These are phyloP conservation scores for Oxyura jamaicensis DNA, from an alignment of 2,113 vertebrate species.

Conservation along the genomic window DNA sequence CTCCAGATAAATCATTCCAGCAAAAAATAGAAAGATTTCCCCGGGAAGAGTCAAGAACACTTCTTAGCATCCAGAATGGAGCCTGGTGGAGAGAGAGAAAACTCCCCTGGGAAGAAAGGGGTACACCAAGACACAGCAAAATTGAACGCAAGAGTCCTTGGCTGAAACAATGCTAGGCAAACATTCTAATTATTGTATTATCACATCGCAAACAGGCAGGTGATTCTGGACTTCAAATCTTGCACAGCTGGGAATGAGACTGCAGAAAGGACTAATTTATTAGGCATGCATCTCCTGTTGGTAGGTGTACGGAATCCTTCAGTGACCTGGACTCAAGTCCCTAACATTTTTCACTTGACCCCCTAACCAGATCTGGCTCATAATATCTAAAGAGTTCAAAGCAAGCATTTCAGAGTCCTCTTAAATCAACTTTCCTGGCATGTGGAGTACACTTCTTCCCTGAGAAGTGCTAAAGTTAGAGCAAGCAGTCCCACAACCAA, in stretches of 20 bases:
- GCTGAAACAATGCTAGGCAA: not conserved
- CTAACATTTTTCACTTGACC: not conserved
- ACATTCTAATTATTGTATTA: not conserved
- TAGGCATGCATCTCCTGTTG: not conserved
- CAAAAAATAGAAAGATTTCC: not conserved
- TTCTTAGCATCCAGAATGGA: not conserved
- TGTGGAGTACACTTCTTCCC: conserved; percentile 18
- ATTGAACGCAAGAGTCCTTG: not conserved
- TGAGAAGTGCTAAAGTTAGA: conserved; percentile 17
- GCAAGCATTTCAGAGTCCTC: not conserved
- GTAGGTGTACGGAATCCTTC: not conserved
- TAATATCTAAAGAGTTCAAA: conserved; percentile 28
- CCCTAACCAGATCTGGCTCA: not conserved
- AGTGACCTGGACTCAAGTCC: not conserved
- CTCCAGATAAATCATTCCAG: not conserved
- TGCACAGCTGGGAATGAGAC: not conserved
- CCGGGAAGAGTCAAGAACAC: not conserved
- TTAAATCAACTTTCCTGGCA: not conserved
- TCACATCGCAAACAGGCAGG: not conserved
- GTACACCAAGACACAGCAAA: not conserved
- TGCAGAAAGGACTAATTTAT: not conserved
- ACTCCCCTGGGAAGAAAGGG: not conserved
- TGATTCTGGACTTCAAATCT: not conserved
- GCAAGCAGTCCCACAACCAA: conserved; percentile 7
- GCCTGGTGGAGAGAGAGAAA: not conserved